phyloP scores from a whole-genome alignment of 2,888 invertebrate genomes.

The Trachelus troglodyta region DNA sequence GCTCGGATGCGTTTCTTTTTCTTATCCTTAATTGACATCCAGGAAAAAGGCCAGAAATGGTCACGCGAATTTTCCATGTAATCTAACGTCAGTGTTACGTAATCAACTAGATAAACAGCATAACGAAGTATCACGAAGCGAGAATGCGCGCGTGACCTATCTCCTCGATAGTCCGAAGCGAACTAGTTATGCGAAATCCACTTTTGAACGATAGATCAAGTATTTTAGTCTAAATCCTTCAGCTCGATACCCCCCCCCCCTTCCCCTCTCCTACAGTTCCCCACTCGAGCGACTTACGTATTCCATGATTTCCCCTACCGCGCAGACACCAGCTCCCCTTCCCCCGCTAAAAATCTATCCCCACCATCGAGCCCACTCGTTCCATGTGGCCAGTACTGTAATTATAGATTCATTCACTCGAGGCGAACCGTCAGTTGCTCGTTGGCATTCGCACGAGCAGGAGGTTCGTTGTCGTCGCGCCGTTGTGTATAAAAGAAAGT shows the following conservation, averaged over 20 bases:
- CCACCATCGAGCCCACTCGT: slow-evolving; percentile 11
- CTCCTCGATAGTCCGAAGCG: slow-evolving; percentile 9
- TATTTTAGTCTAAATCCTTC: slow-evolving; percentile 10
- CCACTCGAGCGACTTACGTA: slow-evolving; percentile 9
- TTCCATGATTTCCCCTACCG: slow-evolving; percentile 41
- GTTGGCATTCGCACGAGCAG: slow-evolving; percentile 19
- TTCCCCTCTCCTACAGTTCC: not conserved
- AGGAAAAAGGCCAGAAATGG: too few relatives aligned
- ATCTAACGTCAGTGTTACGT: slow-evolving; percentile 1
- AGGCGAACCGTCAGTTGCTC: slow-evolving; percentile 39
- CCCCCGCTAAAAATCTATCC: slow-evolving; percentile 4
- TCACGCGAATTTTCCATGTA: not conserved
- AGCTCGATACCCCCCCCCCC: slow-evolving; percentile 13
- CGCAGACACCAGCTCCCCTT: slow-evolving; percentile 2
- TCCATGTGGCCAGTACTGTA: slow-evolving; percentile 29
- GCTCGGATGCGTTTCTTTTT: too few relatives aligned
- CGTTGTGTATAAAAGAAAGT: too few relatives aligned
- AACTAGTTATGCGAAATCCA: slow-evolving; percentile 39
- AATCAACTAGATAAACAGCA: not conserved
- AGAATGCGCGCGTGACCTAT: not conserved
- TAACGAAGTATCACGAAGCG: not conserved
- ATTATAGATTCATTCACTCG: slow-evolving; percentile 53
- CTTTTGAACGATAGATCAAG: slow-evolving; percentile 18
- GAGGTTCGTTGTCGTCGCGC: too few relatives aligned
- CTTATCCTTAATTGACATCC: not conserved